Evolutionary conservation across 2,888 invertebrate genomes (phyloP).

Genomic region (Sminthurides aquaticus): DNA sequence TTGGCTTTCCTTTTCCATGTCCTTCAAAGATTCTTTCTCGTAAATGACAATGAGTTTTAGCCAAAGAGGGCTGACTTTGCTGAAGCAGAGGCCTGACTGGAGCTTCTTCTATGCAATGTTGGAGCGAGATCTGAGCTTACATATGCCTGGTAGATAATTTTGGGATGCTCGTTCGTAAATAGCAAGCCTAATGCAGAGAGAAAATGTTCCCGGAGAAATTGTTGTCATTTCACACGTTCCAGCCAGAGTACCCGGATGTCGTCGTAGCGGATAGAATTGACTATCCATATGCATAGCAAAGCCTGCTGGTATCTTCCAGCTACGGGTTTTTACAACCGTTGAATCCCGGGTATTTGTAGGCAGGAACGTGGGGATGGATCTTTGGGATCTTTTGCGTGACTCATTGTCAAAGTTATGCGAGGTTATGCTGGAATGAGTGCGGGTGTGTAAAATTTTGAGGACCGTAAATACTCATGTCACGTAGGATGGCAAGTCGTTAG

Average conservation of each 20-base stretch:
- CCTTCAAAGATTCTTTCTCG: too few relatives aligned
- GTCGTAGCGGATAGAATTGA: too few relatives aligned
- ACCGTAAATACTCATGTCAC: constrained; percentile 41
- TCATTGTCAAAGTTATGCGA: neutral
- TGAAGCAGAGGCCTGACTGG: neutral
- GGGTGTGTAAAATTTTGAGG: constrained; percentile 37
- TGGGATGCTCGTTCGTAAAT: too few relatives aligned
- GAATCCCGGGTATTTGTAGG: neutral
- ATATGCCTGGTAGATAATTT: neutral
- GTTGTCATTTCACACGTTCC: neutral
- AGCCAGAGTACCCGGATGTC: neutral
- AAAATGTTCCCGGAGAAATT: too few relatives aligned
- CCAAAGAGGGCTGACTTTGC: neutral
- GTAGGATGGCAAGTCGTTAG: constrained; percentile 38
- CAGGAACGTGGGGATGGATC: neutral
- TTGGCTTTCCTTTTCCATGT: too few relatives aligned
- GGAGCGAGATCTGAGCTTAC: neutral
- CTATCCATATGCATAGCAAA: too few relatives aligned
- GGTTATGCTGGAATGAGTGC: neutral
- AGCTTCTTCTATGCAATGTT: neutral
- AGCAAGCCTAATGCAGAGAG: too few relatives aligned
- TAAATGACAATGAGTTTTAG: neutral
- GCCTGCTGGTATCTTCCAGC: too few relatives aligned
- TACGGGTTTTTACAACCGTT: too few relatives aligned
- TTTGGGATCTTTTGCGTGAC: neutral